These are phyloP conservation scores for Tetragonula carbonaria DNA, from an alignment of 2,888 invertebrate species.

Conservation along the genomic window DNA sequence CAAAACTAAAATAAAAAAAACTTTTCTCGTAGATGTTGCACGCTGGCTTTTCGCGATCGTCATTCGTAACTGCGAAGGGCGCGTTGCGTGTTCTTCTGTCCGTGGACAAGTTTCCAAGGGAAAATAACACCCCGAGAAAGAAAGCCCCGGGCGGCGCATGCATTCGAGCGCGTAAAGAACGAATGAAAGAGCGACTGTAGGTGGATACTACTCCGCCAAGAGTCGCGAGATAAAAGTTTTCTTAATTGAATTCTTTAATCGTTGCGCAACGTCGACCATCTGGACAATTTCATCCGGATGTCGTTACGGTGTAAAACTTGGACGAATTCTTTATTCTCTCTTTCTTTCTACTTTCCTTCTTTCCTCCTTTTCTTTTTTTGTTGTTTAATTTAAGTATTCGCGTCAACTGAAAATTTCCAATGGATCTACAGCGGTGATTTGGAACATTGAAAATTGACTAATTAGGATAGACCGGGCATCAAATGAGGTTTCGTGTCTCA, in stretches of 20 bases:
- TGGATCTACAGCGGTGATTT: too few species aligned
- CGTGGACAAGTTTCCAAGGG: constrained; percentile 24
- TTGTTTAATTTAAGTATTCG: too few species aligned
- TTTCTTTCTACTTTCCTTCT: too few species aligned
- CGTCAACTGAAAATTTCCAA: too few species aligned
- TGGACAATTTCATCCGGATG: not conserved
- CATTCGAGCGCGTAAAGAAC: constrained; percentile 5
- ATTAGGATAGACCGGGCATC: too few species aligned
- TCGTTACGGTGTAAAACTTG: not conserved
- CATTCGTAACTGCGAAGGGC: constrained; percentile 47
- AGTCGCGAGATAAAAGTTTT: not conserved
- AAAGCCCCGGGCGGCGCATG: not conserved
- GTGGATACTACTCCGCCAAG: not conserved
- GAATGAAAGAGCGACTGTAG: not conserved
- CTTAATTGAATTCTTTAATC: constrained; percentile 30
- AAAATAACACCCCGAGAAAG: constrained; percentile 14
- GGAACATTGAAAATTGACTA: too few species aligned
- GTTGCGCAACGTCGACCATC: not conserved
- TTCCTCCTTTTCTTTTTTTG: too few species aligned
- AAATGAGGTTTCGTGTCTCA: too few species aligned
- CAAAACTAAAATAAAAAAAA: constrained; percentile 10
- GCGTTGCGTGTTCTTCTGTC: constrained; percentile 39
- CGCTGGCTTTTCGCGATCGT: constrained; percentile 51
- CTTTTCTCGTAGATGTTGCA: constrained; percentile 58
- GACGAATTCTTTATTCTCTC: not conserved